phyloP scores from a whole-genome alignment of 2,888 invertebrate genomes.

The Hemithea aestivaria region DNA sequence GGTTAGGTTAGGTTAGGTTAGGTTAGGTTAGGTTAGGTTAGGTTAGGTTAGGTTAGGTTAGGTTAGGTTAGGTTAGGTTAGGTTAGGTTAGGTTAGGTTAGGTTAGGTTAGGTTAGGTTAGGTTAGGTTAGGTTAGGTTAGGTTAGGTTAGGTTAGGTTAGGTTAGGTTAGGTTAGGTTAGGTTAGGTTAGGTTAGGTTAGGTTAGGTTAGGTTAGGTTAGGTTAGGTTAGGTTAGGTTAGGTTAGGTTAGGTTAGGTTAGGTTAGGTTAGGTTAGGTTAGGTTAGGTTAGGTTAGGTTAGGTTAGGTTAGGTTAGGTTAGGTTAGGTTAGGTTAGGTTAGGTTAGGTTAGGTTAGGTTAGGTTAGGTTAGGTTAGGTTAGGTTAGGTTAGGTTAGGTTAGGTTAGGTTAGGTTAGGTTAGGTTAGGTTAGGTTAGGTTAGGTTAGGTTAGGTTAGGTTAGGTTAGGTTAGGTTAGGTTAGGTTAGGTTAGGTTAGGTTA shows the following conservation, averaged over 20 bases:
- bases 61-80: constrained; percentile 8
- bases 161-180: constrained; percentile 8
- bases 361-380: constrained; percentile 11
- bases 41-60: constrained; percentile 8
- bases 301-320: constrained; percentile 5
- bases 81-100: constrained; percentile 8
- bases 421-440: constrained; percentile 11
- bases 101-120: constrained; percentile 8
- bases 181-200: constrained; percentile 8
- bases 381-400: constrained; percentile 11
- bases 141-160: constrained; percentile 8
- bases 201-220: constrained; percentile 8
- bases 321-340: constrained; percentile 8
- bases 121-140: constrained; percentile 8
- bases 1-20: constrained; percentile 8
- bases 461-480: constrained; percentile 11
- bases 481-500: constrained; percentile 8
- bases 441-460: constrained; percentile 11
- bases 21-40: constrained; percentile 8
- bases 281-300: constrained; percentile 2
- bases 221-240: constrained; percentile 8
- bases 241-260: constrained; percentile 7
- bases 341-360: constrained; percentile 8
- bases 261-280: constrained; percentile 1
- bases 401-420: constrained; percentile 11